Base-by-base conservation (phyloP, 30 jellyfish, hydroid and myxozoan species). In the Turritopsis rubra region DNA sequence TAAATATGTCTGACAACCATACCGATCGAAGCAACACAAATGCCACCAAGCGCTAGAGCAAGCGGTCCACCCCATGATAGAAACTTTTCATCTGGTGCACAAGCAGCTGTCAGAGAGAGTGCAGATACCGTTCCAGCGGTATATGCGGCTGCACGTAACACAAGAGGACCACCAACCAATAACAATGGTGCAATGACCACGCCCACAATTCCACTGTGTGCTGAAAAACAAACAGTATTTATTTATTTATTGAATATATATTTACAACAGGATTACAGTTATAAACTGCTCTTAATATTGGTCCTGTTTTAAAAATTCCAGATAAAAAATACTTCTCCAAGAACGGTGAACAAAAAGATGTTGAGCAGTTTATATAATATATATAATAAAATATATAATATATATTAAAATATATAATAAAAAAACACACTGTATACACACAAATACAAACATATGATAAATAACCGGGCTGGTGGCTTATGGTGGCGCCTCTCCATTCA, bases 41-140 rank as follows among this genome's bases (percentile, higher is more conserved):
- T 86, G 20, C 97, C 97, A 21, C 97, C 97, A 16, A 91, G 86
- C 25, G 93, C 95, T 28, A 91, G 81, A 17, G 97, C 79, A 30
- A 91, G 86, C 22, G 97, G 96, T n/a, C 97, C 97, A 76, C 97
- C 97, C 97, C 97, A 91, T 28, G 96, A 82, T 84, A 91, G 71
- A 76, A 91, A 91, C 54, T 87, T 91, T 31, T 82, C 91, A 75
- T 91, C 96, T 21, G 97, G 97, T 9, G 97, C 97, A 83, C 96
- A 91, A 4, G 97, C 97, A 23, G 97, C 97, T 3, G 97, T 91
- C 72, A 91, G 73, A 16, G 97, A 86, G 75, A 91, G 77, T n/a
- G 90, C 97, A 28, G 97, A 87, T 18, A 91, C 97, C 4, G 97
- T 81, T 30, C 97, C 97, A 78, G 96, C 97, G 21, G 97, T 91